Evolutionary conservation across 2,888 invertebrate genomes (phyloP).

Genomic region (Torymus tubicola): DNA sequence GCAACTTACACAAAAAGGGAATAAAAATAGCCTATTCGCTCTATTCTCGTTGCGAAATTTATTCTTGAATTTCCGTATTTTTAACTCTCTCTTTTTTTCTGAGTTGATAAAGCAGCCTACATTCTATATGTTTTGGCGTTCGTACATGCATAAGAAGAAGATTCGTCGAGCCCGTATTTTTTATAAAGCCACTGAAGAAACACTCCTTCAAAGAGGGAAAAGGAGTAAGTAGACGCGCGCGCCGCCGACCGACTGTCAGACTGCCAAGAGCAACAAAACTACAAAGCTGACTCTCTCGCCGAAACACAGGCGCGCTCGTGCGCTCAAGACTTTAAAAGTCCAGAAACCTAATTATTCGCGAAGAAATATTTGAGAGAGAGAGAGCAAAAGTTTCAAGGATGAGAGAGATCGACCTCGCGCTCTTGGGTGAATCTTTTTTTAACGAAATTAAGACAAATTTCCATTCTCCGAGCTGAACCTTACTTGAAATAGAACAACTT

Average conservation of each 20-base stretch:
- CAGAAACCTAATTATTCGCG: conserved; percentile 16
- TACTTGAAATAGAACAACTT: no score
- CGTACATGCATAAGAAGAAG: no score
- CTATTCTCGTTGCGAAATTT: not conserved
- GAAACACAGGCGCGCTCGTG: not conserved
- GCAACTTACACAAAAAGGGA: no score
- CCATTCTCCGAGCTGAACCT: no score
- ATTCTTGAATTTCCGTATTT: no score
- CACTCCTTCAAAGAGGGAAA: conserved; percentile 18
- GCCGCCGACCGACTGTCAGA: conserved; percentile 6
- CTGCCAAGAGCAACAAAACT: conserved; percentile 21
- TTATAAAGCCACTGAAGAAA: conserved; percentile 30
- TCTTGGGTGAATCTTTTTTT: no score
- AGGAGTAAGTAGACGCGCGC: not conserved
- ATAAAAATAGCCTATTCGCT: not conserved
- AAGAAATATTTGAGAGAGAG: not conserved
- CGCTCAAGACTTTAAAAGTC: not conserved
- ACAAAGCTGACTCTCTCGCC: not conserved
- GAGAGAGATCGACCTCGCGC: no score
- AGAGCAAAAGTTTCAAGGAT: not conserved
- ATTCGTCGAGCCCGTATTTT: conserved; percentile 17
- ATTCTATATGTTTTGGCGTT: no score
- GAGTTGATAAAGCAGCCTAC: no score
- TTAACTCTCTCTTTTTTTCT: no score
- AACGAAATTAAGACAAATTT: no score